Base-by-base conservation (phyloP, 64 coral and sea anemone species). In the Pocillopora verrucosa region DNA sequence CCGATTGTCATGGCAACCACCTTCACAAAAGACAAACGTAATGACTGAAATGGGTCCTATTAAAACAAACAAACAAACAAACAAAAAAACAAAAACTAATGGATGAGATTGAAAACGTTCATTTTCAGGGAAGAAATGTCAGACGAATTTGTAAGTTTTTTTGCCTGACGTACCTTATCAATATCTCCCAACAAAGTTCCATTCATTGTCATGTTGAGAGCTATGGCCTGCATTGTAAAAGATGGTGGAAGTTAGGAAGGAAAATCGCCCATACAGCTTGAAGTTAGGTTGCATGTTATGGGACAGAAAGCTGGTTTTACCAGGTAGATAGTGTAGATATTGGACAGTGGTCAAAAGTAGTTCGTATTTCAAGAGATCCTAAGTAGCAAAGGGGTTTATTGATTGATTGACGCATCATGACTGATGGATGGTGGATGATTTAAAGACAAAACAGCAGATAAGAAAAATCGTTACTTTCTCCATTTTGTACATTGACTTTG, bases 1-100 rank as follows among this genome's bases (percentile, higher is more conserved):
- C 94, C 94, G 15, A 96, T 92, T 37, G 91, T 96, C 94, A 96
- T 96, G 20, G 83, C 90, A 34, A 96, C 16, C 56, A 92, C 90
- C 34, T 96, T 96, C 37, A 92, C 45, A 2, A 92, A 22, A 5
- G 94, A 92, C 67, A 87, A 30, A 1, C 59, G 30, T 12, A 92
- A 9, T 17, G 56, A 59, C 5, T 65, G 13, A 73, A 92, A 96
- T 11, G 90, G 86, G 63, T 89, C 60, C 90, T 96, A 24, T 34
- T 58, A 22, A 16, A 59, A 11, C 30, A 30, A 30, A 30, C 30
- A 30, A 30, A 30, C 30, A 30, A 30, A 30, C 30, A 30, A 30
- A 30, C 30, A 34, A 79, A 59, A 58, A 37, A 19, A 14, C 79
- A 60, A 67, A 63, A 80, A 38, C 13, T 9, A 15, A 14, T 56